Evolutionary conservation across 2,888 invertebrate species (phyloP).

Genomic region (Parasteatoda lunata): DNA sequence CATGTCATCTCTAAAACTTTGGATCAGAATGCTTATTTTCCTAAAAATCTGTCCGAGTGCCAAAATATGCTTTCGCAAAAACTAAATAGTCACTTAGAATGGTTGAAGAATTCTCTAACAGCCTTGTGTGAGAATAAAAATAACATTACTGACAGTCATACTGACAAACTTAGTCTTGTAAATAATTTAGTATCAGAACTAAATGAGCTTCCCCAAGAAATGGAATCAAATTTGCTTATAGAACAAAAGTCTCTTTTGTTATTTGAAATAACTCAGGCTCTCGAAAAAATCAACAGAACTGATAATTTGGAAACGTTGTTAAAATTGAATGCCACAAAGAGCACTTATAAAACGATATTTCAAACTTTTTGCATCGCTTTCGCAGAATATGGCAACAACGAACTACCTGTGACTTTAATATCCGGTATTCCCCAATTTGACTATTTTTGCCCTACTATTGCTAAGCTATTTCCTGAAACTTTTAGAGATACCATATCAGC

Average conservation of each 20-base stretch:
- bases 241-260: conserved; percentile 13
- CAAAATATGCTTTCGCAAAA: conserved; percentile 39
- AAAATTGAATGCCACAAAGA: conserved; percentile 27
- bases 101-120: conserved; percentile 43
- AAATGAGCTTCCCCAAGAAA: not conserved
- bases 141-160: not conserved
- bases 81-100: conserved; percentile 29
- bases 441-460: conserved; percentile 34
- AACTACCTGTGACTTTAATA: conserved; percentile 19
- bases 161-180: not conserved
- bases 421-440: conserved; percentile 35
- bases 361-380: conserved; percentile 40
- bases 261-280: conserved; percentile 19
- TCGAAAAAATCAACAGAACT: conserved; percentile 21
- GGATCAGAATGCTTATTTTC: not conserved
- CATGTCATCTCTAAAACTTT: not conserved
- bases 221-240: not conserved
- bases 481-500: conserved; percentile 11
- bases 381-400: conserved; percentile 24
- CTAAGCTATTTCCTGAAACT: conserved; percentile 30
- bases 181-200: not conserved
- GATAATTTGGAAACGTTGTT: conserved; percentile 31
- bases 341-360: conserved; percentile 33
- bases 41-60: conserved; percentile 34
- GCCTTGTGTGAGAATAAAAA: conserved; percentile 15